These are phyloP conservation scores for Phalacrocorax brasilianus DNA, from an alignment of 2,113 vertebrate genomes.

Conservation along the genomic window DNA sequence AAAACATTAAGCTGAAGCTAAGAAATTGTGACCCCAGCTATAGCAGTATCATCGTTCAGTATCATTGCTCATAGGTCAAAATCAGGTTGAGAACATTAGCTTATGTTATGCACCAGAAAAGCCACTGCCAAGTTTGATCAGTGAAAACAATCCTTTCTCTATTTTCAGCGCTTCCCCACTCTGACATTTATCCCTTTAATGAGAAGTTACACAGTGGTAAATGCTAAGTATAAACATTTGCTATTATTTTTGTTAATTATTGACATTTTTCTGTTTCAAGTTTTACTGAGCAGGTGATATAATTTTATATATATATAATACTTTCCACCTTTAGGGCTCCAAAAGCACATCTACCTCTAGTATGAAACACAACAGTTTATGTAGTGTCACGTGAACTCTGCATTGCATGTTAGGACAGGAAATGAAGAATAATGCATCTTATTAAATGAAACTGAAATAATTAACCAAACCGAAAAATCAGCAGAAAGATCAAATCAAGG, in stretches of 20 bases:
- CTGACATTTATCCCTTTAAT: neutral
- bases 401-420: neutral
- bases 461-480: neutral
- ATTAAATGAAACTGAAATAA: neutral
- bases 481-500: neutral
- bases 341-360: neutral
- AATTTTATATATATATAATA: neutral
- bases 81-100: neutral
- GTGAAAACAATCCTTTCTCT: neutral
- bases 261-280: neutral
- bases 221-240: neutral
- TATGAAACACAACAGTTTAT: neutral
- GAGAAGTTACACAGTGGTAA: neutral
- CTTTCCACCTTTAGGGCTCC: neutral
- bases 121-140: neutral
- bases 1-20: neutral
- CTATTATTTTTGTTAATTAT: neutral
- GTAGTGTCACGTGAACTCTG: neutral
- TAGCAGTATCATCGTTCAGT: neutral
- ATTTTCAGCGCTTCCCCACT: neutral
- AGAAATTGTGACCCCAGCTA: neutral
- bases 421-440: neutral
- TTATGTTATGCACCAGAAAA: neutral
- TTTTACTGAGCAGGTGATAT: neutral
- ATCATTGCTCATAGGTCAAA: neutral